Conservation (phyloP, 1,140 invertebrate genomes). For the Trissolcus basalis region DNA sequence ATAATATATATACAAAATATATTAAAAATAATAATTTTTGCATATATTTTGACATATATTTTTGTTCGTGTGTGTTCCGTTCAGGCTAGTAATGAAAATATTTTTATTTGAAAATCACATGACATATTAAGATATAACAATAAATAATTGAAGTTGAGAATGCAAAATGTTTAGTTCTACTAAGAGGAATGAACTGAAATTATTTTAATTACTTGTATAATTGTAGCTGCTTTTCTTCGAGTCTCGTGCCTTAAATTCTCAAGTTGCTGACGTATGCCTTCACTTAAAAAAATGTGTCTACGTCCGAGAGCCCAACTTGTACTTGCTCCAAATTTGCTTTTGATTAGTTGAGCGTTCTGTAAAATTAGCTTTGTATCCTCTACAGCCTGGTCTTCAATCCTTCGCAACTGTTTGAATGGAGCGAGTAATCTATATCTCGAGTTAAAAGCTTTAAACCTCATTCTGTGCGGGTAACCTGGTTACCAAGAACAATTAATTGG, state of each 20-base stretch:
- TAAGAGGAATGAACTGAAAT: no score
- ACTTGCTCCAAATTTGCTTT: slow-evolving; percentile 78
- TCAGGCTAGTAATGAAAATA: no score
- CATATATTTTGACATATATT: no score
- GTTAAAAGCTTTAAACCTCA: slow-evolving; percentile 96
- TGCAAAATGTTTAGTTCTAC: no score
- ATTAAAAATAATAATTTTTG: no score
- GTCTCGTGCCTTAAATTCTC: slow-evolving; percentile 88
- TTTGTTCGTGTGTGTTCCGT: no score
- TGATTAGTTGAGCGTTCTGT: slow-evolving; percentile 79
- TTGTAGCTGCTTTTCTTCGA: slow-evolving; percentile 84
- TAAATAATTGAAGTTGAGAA: no score
- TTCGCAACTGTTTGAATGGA: slow-evolving; percentile 83
- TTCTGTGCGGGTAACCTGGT: slow-evolving; percentile 91
- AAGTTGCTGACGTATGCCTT: slow-evolving; percentile 91
- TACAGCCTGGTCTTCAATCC: slow-evolving; percentile 87
- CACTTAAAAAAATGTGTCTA: slow-evolving; percentile 94
- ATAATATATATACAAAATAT: no score
- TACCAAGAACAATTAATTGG: slow-evolving; percentile 32
- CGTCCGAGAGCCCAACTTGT: slow-evolving; percentile 94
- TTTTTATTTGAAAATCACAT: no score
- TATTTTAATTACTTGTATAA: slow-evolving; percentile 65
- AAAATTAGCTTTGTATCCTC: slow-evolving; percentile 89
- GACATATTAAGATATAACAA: no score
- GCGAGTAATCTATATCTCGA: slow-evolving; percentile 88